Evolutionary conservation across 2,113 vertebrate species (phyloP), one percentile per base, ranked within the genome.

Genomic region (Neolamprologus sp.): DNA sequence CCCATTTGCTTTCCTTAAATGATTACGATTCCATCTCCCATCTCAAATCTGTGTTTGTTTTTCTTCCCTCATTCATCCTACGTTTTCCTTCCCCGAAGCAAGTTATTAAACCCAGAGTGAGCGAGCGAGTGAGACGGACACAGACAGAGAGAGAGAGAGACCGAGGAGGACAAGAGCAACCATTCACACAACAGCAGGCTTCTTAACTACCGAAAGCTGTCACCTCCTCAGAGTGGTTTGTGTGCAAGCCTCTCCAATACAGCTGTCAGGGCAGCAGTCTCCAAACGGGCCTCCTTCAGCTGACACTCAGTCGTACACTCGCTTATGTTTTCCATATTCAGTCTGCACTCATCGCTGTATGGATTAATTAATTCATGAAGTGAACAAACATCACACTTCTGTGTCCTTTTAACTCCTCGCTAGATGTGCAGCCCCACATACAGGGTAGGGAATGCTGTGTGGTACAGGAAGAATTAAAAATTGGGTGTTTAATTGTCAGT

Each of bases 181-280:
- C 91, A 90, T 92, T 90, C 91, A 93, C 85, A 88, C 87, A 88
- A 83, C 92, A 89, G 87, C 85, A 53, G 73, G 90, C 91, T 91
- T 86, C 87, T 89, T 75, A 78, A 82, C 86, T 83, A 47, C 75
- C 53, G 85, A 92, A 91, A 93, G 90, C 88, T 88, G 89, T 89
- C 87, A 78, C 80, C 75, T 85, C 82, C 88, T 86, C 51, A 55
- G 28, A 57, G 81, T 57, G 26, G 35, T 54, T 35, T 84, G 31
- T 88, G 55, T 58, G 54, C 45, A 23, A 58, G 82, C 87, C 83
- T 91, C 83, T 93, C 35, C 84, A 89, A 54, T 86, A 86, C 92
- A 94, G 92, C 92, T 90, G 93, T 93, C 89, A 86, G 53, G 68
- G 55, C 88, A 65, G 71, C 86, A 84, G 80, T 78, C 83, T 84